phyloP scores from a whole-genome alignment of 2,113 vertebrate species.

The Talpa occidentalis region DNA sequence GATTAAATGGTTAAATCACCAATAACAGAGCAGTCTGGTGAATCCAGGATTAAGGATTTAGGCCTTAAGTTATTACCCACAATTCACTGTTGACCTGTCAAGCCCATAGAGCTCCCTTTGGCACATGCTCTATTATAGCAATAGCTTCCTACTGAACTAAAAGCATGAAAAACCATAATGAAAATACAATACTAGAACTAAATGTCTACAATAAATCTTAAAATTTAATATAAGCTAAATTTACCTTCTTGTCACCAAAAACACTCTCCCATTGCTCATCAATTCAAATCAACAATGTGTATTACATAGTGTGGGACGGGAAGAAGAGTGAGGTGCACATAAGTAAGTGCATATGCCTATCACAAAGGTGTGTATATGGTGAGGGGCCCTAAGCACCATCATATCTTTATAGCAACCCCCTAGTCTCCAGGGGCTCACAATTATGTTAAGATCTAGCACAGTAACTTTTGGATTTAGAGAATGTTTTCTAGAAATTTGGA shows the following conservation, averaged over 20 bases:
- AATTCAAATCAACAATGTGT: not conserved
- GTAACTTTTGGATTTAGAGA: not conserved
- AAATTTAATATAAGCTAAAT: not conserved
- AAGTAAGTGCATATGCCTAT: not conserved
- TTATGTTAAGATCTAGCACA: not conserved
- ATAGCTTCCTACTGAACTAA: not conserved
- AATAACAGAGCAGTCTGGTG: fast-evolving
- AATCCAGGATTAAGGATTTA: not conserved
- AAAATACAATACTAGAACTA: not conserved
- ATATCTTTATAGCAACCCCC: not conserved
- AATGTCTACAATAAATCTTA: not conserved
- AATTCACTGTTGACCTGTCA: not conserved
- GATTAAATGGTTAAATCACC: not conserved
- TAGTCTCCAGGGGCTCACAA: not conserved
- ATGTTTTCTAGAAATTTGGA: not conserved
- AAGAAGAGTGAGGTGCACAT: no score
- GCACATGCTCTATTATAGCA: not conserved
- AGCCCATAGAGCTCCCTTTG: not conserved
- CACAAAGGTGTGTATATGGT: not conserved
- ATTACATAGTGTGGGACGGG: not conserved
- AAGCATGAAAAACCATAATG: not conserved
- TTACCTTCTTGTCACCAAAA: not conserved
- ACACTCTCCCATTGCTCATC: not conserved
- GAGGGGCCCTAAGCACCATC: not conserved
- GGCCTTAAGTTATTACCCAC: not conserved